Conservation (phyloP, 2,888 invertebrate genomes). For the Penaeus monodon region DNA sequence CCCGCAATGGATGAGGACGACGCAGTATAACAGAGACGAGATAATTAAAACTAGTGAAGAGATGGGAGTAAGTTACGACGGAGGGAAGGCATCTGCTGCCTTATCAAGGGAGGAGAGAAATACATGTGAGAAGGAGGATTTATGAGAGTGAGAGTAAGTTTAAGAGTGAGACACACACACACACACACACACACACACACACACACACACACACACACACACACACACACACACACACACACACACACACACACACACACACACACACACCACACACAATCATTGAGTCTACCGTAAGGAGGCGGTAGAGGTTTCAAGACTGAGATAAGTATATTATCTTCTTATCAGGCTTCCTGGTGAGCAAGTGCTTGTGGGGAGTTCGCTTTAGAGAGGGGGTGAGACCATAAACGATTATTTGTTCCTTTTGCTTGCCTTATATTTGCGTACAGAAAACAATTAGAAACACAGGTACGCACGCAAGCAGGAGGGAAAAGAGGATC, state of each 20-base stretch:
- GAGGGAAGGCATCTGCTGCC: not conserved
- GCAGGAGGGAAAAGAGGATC: too few species aligned
- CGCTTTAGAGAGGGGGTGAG: not conserved
- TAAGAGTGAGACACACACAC: not conserved
- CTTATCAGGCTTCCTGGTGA: not conserved
- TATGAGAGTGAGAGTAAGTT: not conserved
- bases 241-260: conserved; percentile 6
- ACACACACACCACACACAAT: conserved; percentile 23
- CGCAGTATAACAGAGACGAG: too few species aligned
- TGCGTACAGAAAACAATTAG: too few species aligned
- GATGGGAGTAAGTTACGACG: not conserved
- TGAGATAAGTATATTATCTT: too few species aligned
- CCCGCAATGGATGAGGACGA: too few species aligned
- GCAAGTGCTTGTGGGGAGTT: not conserved
- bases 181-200: not conserved
- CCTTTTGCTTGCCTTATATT: too few species aligned
- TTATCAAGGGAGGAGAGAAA: not conserved
- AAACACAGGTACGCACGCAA: too few species aligned
- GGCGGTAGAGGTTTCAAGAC: too few species aligned
- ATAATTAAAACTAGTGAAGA: not conserved
- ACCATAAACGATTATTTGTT: not conserved
- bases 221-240: not conserved
- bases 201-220: not conserved
- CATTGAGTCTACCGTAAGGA: not conserved
- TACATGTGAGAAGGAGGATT: not conserved